phyloP scores from a whole-genome alignment of 2,797 vertebrate genomes.

The Emydoidea blandingii region DNA sequence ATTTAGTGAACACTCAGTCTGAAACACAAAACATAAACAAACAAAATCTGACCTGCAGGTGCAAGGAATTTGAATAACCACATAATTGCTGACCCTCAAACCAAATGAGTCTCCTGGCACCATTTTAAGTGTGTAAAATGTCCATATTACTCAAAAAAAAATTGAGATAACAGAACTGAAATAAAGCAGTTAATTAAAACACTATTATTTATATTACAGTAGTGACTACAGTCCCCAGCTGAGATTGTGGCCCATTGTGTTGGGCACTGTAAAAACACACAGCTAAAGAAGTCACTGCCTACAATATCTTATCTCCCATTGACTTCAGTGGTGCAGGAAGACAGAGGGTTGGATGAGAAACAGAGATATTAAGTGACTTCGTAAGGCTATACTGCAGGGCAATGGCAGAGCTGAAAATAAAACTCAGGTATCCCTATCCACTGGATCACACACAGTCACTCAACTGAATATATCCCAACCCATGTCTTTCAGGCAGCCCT shows the following conservation, averaged over 20 bases:
- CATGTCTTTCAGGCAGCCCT: background rate
- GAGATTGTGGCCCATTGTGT: background rate
- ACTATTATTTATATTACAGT: conserved; percentile 44
- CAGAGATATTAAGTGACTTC: background rate
- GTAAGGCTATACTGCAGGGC: background rate
- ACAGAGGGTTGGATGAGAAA: background rate
- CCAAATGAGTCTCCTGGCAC: conserved; percentile 31
- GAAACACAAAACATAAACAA: conserved; percentile 43
- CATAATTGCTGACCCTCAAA: conserved; percentile 55
- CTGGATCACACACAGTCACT: background rate
- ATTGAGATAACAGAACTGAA: conserved; percentile 18
- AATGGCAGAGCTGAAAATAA: background rate
- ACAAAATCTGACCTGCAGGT: conserved; percentile 47
- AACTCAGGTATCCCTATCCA: conserved; percentile 4
- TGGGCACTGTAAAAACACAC: background rate
- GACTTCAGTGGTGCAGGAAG: background rate
- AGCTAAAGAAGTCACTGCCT: background rate
- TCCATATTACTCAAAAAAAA: conserved; percentile 50
- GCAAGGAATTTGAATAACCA: conserved; percentile 65
- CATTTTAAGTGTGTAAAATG: conserved; percentile 57
- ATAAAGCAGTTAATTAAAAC: conserved; percentile 60
- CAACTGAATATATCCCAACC: background rate
- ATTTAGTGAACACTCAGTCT: conserved; percentile 55
- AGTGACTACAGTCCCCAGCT: conserved; percentile 10
- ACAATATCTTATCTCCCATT: background rate